Conservation (phyloP, 2,888 invertebrate genomes). For the Uloborus plumipes region DNA sequence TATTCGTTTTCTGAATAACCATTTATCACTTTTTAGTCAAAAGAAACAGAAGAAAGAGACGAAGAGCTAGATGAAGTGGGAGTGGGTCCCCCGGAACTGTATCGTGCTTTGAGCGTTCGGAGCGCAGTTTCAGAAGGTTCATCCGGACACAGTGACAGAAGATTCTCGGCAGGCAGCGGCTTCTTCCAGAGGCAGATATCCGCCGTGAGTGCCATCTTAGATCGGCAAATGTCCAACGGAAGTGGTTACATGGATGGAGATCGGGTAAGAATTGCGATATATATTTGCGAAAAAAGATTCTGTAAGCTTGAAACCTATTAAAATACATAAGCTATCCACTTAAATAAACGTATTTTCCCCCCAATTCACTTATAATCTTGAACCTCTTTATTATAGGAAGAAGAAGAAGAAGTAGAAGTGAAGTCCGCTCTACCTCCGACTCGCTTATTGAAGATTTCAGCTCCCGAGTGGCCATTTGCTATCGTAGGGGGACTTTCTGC, state of each 20-base stretch:
- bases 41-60: conserved; percentile 28
- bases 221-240: conserved; percentile 9
- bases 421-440: conserved; percentile 67
- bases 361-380: no score
- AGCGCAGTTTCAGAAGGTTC: conserved; percentile 19
- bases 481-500: conserved; percentile 78
- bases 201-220: background rate
- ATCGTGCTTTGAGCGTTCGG: conserved; percentile 12
- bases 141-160: background rate
- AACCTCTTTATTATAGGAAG: background rate
- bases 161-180: no score
- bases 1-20: no score
- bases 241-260: no score
- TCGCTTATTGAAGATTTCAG: conserved; percentile 77
- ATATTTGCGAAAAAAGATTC: no score
- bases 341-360: no score
- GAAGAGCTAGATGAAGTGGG: background rate
- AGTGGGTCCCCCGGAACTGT: conserved; percentile 2
- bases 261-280: no score
- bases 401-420: conserved; percentile 62
- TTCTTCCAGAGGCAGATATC: background rate
- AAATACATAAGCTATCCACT: no score
- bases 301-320: no score
- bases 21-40: conserved; percentile 16
- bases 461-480: conserved; percentile 79